Conservation (phyloP, 2,888 invertebrate genomes). For the Harpalus rufipes region DNA sequence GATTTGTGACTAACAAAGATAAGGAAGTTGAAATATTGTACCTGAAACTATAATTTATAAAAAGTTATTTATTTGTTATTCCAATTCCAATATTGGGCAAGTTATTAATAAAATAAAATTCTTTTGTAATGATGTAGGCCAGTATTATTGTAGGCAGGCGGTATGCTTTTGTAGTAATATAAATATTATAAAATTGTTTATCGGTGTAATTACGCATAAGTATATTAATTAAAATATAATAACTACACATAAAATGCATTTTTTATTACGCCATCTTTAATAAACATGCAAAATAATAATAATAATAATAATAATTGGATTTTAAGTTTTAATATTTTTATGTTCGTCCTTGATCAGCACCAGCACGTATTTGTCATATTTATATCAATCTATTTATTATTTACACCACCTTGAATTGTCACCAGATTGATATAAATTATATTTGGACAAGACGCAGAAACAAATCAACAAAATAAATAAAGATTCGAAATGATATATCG, state of each 20-base stretch:
- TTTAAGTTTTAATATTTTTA: constrained; percentile 21
- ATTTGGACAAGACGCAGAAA: constrained; percentile 21
- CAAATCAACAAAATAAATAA: constrained; percentile 26
- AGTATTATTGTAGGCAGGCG: no score
- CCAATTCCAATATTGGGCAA: no score
- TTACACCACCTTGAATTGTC: constrained; percentile 36
- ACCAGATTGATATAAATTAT: constrained; percentile 26
- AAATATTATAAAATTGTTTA: constrained; percentile 34
- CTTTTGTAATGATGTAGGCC: no score
- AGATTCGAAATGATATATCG: constrained; percentile 26
- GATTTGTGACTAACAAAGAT: no score
- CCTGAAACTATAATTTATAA: no score
- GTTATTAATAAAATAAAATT: no score
- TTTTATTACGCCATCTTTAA: constrained; percentile 21
- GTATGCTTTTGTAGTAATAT: not conserved
- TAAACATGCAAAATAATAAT: not conserved
- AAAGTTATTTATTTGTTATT: no score
- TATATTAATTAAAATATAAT: constrained; percentile 37
- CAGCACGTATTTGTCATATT: constrained; percentile 34
- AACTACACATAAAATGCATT: constrained; percentile 29
- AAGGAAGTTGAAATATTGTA: no score
- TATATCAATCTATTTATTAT: constrained; percentile 53
- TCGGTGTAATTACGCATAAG: constrained; percentile 4
- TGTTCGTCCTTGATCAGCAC: constrained; percentile 9
- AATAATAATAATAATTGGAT: constrained; percentile 21